phyloP scores from a whole-genome alignment of 2,113 vertebrate genomes.

The Oenanthe oenanthe region DNA sequence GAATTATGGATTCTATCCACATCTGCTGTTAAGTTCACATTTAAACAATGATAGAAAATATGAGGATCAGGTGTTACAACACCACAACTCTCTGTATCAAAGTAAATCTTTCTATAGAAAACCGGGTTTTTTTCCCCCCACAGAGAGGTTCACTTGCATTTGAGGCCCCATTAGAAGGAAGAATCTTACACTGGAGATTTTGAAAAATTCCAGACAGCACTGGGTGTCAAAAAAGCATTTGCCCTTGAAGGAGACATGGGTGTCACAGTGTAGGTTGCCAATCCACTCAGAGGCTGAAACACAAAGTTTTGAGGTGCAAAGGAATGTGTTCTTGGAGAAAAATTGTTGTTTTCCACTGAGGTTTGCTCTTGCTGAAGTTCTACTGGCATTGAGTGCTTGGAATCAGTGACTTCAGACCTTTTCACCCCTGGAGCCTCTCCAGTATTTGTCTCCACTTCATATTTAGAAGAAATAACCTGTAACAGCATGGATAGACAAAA shows the following conservation, averaged over 20 bases:
- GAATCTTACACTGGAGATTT: constrained; percentile 64
- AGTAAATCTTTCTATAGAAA: background rate
- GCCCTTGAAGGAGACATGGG: constrained; percentile 85
- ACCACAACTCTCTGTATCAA: background rate
- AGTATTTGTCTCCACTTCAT: constrained; percentile 18
- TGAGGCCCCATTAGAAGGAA: background rate
- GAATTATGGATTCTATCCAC: background rate
- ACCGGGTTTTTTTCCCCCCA: background rate
- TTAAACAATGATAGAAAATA: background rate
- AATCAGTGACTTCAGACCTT: background rate
- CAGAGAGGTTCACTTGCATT: background rate
- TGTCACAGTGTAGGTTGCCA: constrained; percentile 78
- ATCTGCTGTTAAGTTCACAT: background rate
- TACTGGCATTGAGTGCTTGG: background rate
- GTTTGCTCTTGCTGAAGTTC: background rate
- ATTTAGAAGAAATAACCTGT: constrained; percentile 52
- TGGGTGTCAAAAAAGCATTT: constrained; percentile 79
- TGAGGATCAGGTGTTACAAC: background rate
- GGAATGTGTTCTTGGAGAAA: constrained; percentile 59
- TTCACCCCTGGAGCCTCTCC: background rate
- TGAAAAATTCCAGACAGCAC: constrained; percentile 68
- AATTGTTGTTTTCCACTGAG: background rate
- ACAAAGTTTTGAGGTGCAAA: constrained; percentile 90
- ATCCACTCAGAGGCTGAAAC: constrained; percentile 85
- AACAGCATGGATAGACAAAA: background rate